Base-by-base conservation (phyloP, 2,888 invertebrate species). In the Lasioglossum figueresi region DNA sequence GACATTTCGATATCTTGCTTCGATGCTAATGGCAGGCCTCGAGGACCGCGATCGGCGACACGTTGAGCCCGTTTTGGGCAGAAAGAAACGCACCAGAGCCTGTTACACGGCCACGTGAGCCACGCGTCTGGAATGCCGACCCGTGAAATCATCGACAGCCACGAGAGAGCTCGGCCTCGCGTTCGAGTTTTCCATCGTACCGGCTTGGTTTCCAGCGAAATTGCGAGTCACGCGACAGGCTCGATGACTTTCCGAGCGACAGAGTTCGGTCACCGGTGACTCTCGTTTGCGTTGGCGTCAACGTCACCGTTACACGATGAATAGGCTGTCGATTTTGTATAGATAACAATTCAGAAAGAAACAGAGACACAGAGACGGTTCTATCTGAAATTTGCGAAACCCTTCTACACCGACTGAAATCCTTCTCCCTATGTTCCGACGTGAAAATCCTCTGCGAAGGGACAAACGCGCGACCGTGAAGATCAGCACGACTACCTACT, bases 71-170 rank as follows among this genome's bases (percentile, higher is more conserved):
- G 45, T 81, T 85, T 85, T 79, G 79, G 82, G 56, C 68, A 78
- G 75, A 66, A 73, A 80, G 83, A 75, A 78, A 80, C 80, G 52
- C 79, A 80, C 86, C 86, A 77, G 75, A 59, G 34, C 82, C 77
- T 76, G 82, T 78, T 59, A 45, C 52, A 8, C 31, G 59, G 23
- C 40, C 40, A 40, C 12, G 70, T 77, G 86, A 85, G 85, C 70
- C 79, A 79, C 71, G 75, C 59, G 37, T 52, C 40, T 77, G 79
- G 86, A 85, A 86, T 82, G 86, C 40, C 85, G 77, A 77, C 31
- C 77, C 82, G 45, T 86, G 86, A 85, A 86, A 86, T 85, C 86
- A 82, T 82, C 82, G 77, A 16, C 66, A 4, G 16, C 66, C 23
- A 6, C 59, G 56, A 73, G 66, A 71, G 23, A 66, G 59, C n/a